A percentile compares a stretch with the other conserved stretches of the same genome.
Evolutionary conservation across 2,888 invertebrate genomes (phyloP).

Genomic region (Ctena decussata): DNA sequence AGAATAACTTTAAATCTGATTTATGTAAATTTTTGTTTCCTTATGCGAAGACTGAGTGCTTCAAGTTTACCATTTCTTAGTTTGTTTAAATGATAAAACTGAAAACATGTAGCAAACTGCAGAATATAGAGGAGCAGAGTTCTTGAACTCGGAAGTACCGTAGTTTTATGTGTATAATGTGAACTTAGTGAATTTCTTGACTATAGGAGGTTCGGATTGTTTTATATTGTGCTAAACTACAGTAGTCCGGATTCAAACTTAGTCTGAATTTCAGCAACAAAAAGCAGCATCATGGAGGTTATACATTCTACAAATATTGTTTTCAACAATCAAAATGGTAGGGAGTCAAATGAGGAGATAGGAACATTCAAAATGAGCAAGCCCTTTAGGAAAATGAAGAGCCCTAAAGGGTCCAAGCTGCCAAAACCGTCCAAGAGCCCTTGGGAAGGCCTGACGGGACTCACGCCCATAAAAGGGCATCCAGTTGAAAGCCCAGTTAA

Average conservation of each 20-base stretch:
- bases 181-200: no score
- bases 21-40: not conserved
- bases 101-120: no score
- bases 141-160: no score
- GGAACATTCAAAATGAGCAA: slow-evolving; percentile 4
- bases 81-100: no score
- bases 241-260: no score
- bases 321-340: slow-evolving; percentile 40
- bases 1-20: not conserved
- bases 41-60: not conserved
- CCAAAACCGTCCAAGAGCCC: slow-evolving; percentile 4
- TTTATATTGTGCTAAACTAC: no score
- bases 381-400: slow-evolving; percentile 17
- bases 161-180: no score
- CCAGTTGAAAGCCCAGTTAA: slow-evolving; percentile 22
- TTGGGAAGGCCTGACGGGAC: not conserved
- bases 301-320: slow-evolving; percentile 48
- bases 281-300: slow-evolving; percentile 41
- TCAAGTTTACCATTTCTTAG: no score
- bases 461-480: slow-evolving; percentile 16
- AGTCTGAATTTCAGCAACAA: no score
- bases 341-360: slow-evolving; percentile 2
- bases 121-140: no score
- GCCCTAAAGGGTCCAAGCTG: slow-evolving; percentile 12
- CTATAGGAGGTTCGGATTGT: no score